A percentile compares a stretch with the other conserved stretches of the same genome.
Evolutionary conservation across 2,797 vertebrate species (phyloP).

Genomic region (Gymnoscopelus microlampas): DNA sequence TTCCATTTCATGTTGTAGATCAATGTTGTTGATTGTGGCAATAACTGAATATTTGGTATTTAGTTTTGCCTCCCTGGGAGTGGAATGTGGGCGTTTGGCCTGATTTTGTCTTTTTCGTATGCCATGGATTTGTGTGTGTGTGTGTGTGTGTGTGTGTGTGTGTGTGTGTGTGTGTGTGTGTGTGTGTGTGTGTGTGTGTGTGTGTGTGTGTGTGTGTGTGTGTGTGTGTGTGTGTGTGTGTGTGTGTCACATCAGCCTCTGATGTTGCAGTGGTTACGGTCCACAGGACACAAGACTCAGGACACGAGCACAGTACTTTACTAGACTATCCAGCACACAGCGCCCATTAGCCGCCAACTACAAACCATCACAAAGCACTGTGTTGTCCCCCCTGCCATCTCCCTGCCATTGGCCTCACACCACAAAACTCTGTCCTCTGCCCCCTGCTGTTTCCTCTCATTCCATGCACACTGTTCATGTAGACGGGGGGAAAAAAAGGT

Average conservation of each 20-base stretch:
- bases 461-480: constrained; percentile 60
- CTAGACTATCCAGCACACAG: constrained; percentile 19
- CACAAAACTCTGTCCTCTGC: constrained; percentile 25
- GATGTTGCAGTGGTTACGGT: constrained; percentile 44
- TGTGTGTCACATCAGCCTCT: constrained; percentile 23
- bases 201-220: constrained; percentile 4
- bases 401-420: constrained; percentile 33
- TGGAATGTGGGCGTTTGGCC: constrained; percentile 52
- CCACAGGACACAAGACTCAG: constrained; percentile 38
- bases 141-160: constrained; percentile 1
- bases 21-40: constrained; percentile 10
- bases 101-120: constrained; percentile 36
- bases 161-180: constrained; percentile 5
- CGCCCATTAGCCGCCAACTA: constrained; percentile 61
- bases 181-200: constrained; percentile 8
- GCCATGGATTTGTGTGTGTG: not conserved
- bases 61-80: constrained; percentile 32
- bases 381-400: constrained; percentile 53
- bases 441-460: constrained; percentile 56
- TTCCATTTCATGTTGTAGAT: constrained; percentile 23
- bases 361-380: constrained; percentile 58
- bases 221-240: constrained; percentile 12
- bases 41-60: constrained; percentile 15
- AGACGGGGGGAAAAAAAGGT: constrained; percentile 52
- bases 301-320: constrained; percentile 44